A percentile compares a stretch with the other conserved stretches of the same genome.
phyloP scores from a whole-genome alignment of 2,797 vertebrate species.

The Sebastes taczanowskii region DNA sequence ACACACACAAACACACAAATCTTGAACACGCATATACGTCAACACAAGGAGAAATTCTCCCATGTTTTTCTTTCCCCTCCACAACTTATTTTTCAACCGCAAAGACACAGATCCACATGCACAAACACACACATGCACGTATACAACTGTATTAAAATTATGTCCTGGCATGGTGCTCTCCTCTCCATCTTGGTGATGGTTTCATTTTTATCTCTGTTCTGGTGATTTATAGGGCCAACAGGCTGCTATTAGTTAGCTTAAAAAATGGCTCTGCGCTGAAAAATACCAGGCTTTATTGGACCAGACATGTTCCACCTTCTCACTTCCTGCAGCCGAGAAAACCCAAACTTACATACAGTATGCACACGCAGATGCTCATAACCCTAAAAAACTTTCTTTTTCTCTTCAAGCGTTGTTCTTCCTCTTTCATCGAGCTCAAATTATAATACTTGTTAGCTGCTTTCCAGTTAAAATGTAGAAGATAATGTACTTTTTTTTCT shows the following conservation, averaged over 20 bases:
- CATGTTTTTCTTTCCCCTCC: background rate
- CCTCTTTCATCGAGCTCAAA: background rate
- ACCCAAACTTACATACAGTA: background rate
- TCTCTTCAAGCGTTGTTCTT: background rate
- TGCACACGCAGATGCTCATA: background rate
- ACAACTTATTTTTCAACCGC: background rate
- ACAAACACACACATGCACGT: conserved; percentile 12
- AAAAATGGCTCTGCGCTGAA: conserved; percentile 68
- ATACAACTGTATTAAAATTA: conserved; percentile 65
- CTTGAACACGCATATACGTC: background rate
- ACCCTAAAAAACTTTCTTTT: background rate
- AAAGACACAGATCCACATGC: conserved; percentile 12
- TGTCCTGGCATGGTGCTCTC: conserved; percentile 43
- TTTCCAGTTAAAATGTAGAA: too few species aligned
- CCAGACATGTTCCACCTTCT: conserved; percentile 60
- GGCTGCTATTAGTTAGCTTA: conserved; percentile 79
- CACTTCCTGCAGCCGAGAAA: conserved; percentile 39
- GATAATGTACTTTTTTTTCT: too few species aligned
- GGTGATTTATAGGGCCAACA: conserved; percentile 77
- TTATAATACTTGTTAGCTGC: too few species aligned
- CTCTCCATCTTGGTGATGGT: conserved; percentile 73
- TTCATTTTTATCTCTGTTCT: conserved; percentile 79
- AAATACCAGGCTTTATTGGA: conserved; percentile 73
- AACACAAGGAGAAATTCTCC: background rate
- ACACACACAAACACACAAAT: conserved; percentile 1